Evolutionary conservation across 2,113 vertebrate species (phyloP).

Genomic region (Alligator mississippiensis): DNA sequence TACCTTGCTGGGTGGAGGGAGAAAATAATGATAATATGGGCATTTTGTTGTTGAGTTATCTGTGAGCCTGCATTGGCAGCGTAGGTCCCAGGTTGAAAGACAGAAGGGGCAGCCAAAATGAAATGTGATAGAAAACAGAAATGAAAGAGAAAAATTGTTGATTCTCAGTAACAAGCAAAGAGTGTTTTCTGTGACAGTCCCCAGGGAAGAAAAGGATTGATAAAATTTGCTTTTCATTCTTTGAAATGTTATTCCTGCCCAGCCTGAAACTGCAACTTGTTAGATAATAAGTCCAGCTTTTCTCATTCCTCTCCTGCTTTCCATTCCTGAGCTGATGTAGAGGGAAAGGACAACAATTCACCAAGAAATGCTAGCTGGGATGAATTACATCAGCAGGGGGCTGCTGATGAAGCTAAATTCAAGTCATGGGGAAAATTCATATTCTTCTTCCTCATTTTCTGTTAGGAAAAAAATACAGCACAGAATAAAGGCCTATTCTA

Average conservation of each 20-base stretch:
- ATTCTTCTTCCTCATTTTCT: conserved; percentile 53
- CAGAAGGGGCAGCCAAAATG: conserved; percentile 68
- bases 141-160: conserved; percentile 52
- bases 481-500: conserved; percentile 19
- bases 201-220: conserved; percentile 42
- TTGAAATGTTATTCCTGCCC: conserved; percentile 48
- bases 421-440: conserved; percentile 63
- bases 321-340: not conserved
- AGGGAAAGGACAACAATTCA: conserved; percentile 8
- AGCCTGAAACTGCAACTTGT: conserved; percentile 22
- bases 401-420: conserved; percentile 64
- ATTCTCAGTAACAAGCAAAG: conserved; percentile 44
- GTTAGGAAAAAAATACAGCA: conserved; percentile 20
- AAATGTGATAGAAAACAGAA: conserved; percentile 61
- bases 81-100: conserved; percentile 25
- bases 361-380: not conserved
- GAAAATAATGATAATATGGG: conserved; percentile 14
- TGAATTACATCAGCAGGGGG: conserved; percentile 58
- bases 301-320: conserved; percentile 50
- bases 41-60: conserved; percentile 64
- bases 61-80: conserved; percentile 43
- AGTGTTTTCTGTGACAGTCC: conserved; percentile 50
- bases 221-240: conserved; percentile 52
- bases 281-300: conserved; percentile 34
- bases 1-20: conserved; percentile 25